A percentile compares a stretch with the other conserved stretches of the same genome.
Conservation (phyloP, 2,888 invertebrate genomes). For the Latrodectus hesperus region DNA sequence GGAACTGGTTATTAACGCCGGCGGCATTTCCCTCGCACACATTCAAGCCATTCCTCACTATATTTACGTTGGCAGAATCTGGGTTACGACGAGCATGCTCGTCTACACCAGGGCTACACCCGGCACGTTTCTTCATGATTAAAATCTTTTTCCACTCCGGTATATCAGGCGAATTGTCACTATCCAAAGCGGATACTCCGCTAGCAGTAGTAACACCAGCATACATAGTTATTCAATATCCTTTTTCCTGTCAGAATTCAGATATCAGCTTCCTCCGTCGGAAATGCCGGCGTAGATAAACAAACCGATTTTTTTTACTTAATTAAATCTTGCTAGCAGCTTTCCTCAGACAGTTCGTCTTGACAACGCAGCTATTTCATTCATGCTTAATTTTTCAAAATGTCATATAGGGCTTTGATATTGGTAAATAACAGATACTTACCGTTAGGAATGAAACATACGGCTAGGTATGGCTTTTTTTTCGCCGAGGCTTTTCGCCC, state of each 20-base stretch:
- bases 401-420: no score
- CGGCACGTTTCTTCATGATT: slow-evolving; percentile 65
- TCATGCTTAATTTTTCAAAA: neutral
- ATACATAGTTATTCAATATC: slow-evolving; percentile 61
- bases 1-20: slow-evolving; percentile 38
- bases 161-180: slow-evolving; percentile 53
- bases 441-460: neutral
- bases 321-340: neutral
- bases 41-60: slow-evolving; percentile 36
- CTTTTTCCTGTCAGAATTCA: slow-evolving; percentile 53
- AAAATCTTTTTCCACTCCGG: slow-evolving; percentile 67
- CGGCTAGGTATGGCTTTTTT: slow-evolving; percentile 1
- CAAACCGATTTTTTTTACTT: neutral
- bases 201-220: slow-evolving; percentile 38
- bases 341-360: slow-evolving; percentile 4
- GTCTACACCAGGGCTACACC: slow-evolving; percentile 20
- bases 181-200: slow-evolving; percentile 24
- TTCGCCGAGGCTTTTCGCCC: slow-evolving; percentile 15
- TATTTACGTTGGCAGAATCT: slow-evolving; percentile 52
- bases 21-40: slow-evolving; percentile 31
- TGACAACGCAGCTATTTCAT: neutral
- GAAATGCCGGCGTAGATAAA: slow-evolving; percentile 43
- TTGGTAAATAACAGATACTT: neutral
- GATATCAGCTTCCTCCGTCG: slow-evolving; percentile 47
- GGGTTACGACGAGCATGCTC: slow-evolving; percentile 53